Evolutionary conservation across 2,888 invertebrate species (phyloP), one percentile per base, ranked within the genome.

Genomic region (Drosophila kokeensis): DNA sequence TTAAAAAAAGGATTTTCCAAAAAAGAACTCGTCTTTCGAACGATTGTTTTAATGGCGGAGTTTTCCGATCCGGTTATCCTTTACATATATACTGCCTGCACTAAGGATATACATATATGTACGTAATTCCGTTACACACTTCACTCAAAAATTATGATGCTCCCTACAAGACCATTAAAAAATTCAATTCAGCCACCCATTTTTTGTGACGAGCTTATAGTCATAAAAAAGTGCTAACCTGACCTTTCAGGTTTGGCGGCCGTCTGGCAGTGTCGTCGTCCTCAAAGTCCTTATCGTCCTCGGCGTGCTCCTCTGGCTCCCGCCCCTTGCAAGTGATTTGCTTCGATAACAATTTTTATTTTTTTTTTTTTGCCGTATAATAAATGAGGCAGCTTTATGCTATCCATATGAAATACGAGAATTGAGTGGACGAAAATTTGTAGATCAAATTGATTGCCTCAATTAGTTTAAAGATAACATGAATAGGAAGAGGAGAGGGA

Each of bases 361-460:
- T 69, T 61, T n/a, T 58, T 34, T 18, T 62, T 71, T 70, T 58
- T 60, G 61, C 27, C 69, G 71, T 82, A 78, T 85, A 85, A 85
- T 82, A 89, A 89, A 85, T 82, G 82, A 79, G 76, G 38, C 70
- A 34, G 74, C 76, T 81, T 73, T 54, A 27, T 58, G 76, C 68
- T 58, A 79, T 75, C 88, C 71, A 89, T 87, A 83, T 83, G 79
- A 83, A 81, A 72, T 73, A 81, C 71, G 82, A 62, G 58, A 34
- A 62, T 48, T 48, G 59, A 64, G 45, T 81, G 50, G 62, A 55
- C 58, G 52, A 52, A 59, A 76, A 71, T 68, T 68, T 68, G 61
- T 67, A 67, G 79, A 82, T 73, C n/a, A 64, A 82, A 82, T 79
- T 79, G 65, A 79, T 82, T 38, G 82, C 69, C 68, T 52, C 82